Percentiles rank a stretch among this genome's conserved stretches.
These are phyloP conservation scores for Poliocrania exsul DNA, from an alignment of 2,797 vertebrate genomes.

Conservation along the genomic window DNA sequence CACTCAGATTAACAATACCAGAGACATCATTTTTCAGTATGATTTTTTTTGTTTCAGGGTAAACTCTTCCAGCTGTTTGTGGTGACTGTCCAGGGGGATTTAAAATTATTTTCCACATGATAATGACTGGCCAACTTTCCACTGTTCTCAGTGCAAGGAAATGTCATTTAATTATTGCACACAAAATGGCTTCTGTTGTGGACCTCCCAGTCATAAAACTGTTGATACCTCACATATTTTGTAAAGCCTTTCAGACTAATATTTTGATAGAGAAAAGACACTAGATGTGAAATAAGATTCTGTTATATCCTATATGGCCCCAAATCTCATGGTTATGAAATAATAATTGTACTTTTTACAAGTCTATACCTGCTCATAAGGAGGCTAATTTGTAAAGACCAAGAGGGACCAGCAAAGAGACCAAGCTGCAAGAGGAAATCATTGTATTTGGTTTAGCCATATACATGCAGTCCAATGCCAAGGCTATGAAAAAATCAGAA, in stretches of 20 bases:
- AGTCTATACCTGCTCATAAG: background rate
- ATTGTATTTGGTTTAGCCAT: background rate
- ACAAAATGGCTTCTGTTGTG: constrained; percentile 4
- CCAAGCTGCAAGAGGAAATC: background rate
- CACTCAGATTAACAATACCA: background rate
- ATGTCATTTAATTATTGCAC: constrained; percentile 16
- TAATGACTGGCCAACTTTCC: constrained; percentile 40
- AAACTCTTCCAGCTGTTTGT: constrained; percentile 34
- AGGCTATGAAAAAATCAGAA: background rate
- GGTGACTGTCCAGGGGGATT: constrained; percentile 8
- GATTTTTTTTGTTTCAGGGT: background rate
- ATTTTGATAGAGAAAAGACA: background rate
- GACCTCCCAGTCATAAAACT: background rate
- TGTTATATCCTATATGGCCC: background rate
- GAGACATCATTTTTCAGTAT: background rate
- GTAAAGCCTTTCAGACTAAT: background rate
- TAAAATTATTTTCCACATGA: constrained; percentile 52
- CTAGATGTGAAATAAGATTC: background rate
- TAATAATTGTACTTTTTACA: background rate
- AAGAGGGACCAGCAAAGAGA: background rate
- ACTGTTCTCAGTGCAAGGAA: constrained; percentile 27
- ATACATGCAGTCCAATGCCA: background rate
- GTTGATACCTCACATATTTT: background rate
- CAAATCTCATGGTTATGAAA: background rate
- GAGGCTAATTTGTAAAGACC: background rate